Base-by-base conservation (phyloP, 2,113 vertebrate genomes). In the Puntigrus tetrazona region DNA sequence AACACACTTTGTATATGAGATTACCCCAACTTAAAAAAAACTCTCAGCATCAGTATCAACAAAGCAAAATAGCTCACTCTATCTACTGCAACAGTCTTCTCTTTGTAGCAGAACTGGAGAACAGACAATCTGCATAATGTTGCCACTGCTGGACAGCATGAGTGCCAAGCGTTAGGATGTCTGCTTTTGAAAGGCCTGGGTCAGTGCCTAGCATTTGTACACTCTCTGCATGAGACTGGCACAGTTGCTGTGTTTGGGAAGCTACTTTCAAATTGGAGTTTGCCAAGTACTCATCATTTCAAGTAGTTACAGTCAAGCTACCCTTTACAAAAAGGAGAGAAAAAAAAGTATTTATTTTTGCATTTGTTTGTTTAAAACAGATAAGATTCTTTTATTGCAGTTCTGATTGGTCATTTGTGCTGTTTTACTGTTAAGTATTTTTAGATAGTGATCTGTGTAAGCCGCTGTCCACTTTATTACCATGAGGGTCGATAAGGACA, bases 111-210 rank as follows among this genome's bases (percentile, higher is more conserved):
- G 47, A 11, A 84, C 78, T 81, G 69, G 72, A 78, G 87, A 72
- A 86, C 79, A 85, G 85, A 86, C 87, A 87, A 88, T 89, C 86
- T 86, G 83, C 78, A 83, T 79, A 88, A 86, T 85, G 70, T 72
- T 78, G 86, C 85, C 55, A 86, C 75, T 82, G 65, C 83, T 59
- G 65, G 47, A 52, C 85, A 63, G 50, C 80, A 83, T 82, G 67
- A 59, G 69, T 88, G 87, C 84, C 86, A 87, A 85, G 76, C 85
- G 85, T 88, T 86, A 85, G 87, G 82, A 85, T 77, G 74, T 75
- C 84, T 82, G 88, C 84, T 86, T 85, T 86, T 55, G 50, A 75
- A 80, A 87, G 83, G 79, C 86, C 80, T 52, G 75, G 79, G 67
- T 87, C 84, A 87, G 80, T 67, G 55, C 7, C 85, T 88, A 83